Evolutionary conservation across 2,113 vertebrate species (phyloP).

Genomic region (Festucalex cinctus): DNA sequence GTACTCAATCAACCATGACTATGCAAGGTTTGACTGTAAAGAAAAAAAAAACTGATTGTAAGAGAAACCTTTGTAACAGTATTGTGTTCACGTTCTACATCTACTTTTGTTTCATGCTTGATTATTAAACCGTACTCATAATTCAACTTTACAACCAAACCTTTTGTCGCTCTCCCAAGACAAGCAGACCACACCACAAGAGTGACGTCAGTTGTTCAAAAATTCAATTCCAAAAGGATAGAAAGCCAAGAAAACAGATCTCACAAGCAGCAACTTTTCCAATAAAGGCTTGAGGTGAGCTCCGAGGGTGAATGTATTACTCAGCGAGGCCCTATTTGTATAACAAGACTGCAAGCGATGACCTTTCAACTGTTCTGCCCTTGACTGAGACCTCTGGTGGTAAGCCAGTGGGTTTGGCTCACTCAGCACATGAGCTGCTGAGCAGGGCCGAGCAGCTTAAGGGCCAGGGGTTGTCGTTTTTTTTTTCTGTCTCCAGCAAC

Average conservation of each 20-base stretch:
- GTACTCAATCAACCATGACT: too few relatives aligned
- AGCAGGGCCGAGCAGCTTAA: conserved; percentile 71
- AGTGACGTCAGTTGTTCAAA: background rate
- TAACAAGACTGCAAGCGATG: conserved; percentile 47
- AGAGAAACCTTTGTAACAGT: too few relatives aligned
- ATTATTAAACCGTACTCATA: too few relatives aligned
- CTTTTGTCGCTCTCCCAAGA: too few relatives aligned
- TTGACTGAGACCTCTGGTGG: conserved; percentile 72
- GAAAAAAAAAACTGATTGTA: too few relatives aligned
- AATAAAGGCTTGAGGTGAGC: conserved; percentile 23
- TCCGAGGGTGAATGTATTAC: conserved; percentile 43
- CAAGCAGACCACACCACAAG: background rate
- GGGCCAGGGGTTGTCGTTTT: conserved; percentile 40
- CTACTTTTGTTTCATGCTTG: too few relatives aligned
- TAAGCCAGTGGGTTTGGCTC: conserved; percentile 70
- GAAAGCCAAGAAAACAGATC: background rate
- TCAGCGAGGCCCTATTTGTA: conserved; percentile 52
- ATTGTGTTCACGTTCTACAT: too few relatives aligned
- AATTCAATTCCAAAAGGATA: background rate
- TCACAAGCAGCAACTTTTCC: background rate
- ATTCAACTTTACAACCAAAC: too few relatives aligned
- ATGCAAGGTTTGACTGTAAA: too few relatives aligned
- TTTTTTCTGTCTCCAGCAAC: conserved; percentile 39
- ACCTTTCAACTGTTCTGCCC: conserved; percentile 74
- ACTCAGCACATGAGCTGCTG: conserved; percentile 75